Evolutionary conservation across 2,113 vertebrate genomes (phyloP).

Genomic region (Procavia capensis): DNA sequence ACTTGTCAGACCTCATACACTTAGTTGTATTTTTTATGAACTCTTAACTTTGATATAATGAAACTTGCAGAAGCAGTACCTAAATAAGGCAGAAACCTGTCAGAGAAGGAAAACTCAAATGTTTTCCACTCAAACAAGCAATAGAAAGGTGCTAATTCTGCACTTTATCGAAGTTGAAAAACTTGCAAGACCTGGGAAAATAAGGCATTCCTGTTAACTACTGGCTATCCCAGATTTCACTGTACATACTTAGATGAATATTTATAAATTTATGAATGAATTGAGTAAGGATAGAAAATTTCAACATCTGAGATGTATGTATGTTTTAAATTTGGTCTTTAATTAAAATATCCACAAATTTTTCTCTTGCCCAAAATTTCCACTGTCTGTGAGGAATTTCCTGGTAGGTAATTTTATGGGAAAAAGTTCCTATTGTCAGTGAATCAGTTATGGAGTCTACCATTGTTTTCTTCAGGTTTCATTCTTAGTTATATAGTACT

Average conservation of each 20-base stretch:
- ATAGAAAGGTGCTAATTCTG: background rate
- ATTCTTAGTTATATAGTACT: background rate
- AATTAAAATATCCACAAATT: background rate
- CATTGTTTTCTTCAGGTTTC: background rate
- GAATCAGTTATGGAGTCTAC: background rate
- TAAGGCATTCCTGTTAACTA: background rate
- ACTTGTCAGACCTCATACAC: too few species aligned
- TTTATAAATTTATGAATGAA: background rate
- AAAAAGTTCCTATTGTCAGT: background rate
- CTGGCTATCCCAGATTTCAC: background rate
- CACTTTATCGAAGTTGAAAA: background rate
- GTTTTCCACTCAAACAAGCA: background rate
- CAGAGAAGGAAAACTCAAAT: background rate
- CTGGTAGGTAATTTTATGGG: background rate
- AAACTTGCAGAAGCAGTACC: background rate
- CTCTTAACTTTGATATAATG: background rate
- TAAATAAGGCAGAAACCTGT: background rate
- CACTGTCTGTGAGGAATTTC: background rate
- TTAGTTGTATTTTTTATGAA: background rate
- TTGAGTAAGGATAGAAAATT: background rate
- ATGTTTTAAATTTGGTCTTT: constrained; percentile 37
- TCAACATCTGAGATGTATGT: background rate
- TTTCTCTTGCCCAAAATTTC: background rate
- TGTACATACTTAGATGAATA: background rate
- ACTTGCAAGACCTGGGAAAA: background rate